These are phyloP conservation scores for Halesus radiatus DNA, from an alignment of 1,140 invertebrate species.

Conservation along the genomic window DNA sequence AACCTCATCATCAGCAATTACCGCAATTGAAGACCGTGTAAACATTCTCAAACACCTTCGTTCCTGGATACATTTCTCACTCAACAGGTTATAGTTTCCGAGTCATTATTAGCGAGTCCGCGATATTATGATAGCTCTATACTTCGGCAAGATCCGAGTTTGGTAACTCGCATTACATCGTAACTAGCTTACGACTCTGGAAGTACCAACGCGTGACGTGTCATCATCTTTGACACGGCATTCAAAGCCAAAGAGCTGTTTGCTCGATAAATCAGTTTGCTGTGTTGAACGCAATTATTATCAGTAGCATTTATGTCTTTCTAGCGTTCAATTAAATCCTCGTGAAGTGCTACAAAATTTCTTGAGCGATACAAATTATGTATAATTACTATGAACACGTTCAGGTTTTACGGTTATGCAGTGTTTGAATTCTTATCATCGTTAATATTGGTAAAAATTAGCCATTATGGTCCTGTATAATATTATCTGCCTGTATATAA, in stretches of 20 bases:
- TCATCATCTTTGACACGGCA: background rate
- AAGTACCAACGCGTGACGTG: background rate
- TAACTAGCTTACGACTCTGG: background rate
- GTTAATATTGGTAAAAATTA: too few species aligned
- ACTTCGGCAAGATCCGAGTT: slow-evolving; percentile 15
- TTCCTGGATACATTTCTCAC: background rate
- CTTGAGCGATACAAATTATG: too few species aligned
- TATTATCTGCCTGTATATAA: too few species aligned
- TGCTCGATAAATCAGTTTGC: background rate
- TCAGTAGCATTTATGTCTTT: background rate
- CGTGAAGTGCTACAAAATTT: too few species aligned
- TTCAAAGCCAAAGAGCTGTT: background rate
- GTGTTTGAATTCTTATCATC: too few species aligned
- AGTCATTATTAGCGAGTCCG: slow-evolving; percentile 21
- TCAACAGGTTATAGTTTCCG: slow-evolving; percentile 23
- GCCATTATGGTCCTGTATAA: too few species aligned
- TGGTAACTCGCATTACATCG: background rate
- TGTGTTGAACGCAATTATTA: background rate
- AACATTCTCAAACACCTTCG: background rate
- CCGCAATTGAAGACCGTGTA: too few species aligned
- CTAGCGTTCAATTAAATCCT: background rate
- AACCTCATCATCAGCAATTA: too few species aligned
- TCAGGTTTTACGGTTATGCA: too few species aligned
- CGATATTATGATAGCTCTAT: background rate
- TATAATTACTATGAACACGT: too few species aligned